These are phyloP conservation scores for Scartelaos histophorus DNA, from an alignment of 2,113 vertebrate genomes.

Conservation along the genomic window DNA sequence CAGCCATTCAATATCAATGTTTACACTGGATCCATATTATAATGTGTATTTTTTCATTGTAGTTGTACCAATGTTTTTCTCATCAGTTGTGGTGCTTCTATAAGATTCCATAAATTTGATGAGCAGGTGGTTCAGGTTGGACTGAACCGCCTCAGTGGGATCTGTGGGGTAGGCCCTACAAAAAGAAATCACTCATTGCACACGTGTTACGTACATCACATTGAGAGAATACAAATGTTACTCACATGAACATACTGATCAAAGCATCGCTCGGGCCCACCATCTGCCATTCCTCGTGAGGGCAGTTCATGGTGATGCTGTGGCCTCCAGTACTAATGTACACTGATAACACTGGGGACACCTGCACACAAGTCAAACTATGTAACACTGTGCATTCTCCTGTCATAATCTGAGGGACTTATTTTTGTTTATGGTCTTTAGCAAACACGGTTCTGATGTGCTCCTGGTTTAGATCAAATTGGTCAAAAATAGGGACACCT, in stretches of 20 bases:
- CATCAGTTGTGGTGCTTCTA: constrained; percentile 54
- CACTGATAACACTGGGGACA: neutral
- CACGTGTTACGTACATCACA: too few relatives aligned
- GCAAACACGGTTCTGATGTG: too few relatives aligned
- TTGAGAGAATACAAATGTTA: too few relatives aligned
- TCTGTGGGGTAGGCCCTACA: constrained; percentile 82
- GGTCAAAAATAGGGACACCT: too few relatives aligned
- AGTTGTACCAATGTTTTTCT: constrained; percentile 27
- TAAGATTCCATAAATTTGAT: constrained; percentile 78
- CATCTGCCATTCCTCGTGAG: neutral
- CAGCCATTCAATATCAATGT: neutral
- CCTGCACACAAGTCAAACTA: too few relatives aligned
- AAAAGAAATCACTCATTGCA: neutral
- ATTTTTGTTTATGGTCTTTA: too few relatives aligned
- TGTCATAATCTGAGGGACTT: too few relatives aligned
- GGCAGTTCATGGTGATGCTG: constrained; percentile 50
- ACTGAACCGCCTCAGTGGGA: constrained; percentile 77
- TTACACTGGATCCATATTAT: too few relatives aligned
- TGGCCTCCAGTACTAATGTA: neutral
- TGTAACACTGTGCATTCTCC: too few relatives aligned
- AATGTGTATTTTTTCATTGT: neutral
- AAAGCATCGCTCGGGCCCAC: constrained; percentile 41
- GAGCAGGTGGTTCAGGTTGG: constrained; percentile 80
- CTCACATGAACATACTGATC: constrained; percentile 45
- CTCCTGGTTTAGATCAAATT: too few relatives aligned